Evolutionary conservation across 2,888 invertebrate genomes (phyloP).

Genomic region (Cephus rjabovi): DNA sequence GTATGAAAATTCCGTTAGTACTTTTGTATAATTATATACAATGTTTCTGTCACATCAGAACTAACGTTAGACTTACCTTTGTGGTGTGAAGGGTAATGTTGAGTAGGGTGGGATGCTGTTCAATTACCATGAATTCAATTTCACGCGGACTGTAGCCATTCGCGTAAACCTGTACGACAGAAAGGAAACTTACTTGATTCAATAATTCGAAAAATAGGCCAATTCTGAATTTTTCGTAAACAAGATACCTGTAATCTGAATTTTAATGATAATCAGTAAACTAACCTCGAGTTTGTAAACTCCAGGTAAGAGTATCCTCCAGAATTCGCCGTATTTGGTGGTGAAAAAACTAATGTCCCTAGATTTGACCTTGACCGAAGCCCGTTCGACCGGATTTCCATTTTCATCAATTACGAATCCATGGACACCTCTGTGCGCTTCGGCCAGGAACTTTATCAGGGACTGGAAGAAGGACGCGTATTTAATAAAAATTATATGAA

Average conservation of each 20-base stretch:
- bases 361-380: constrained; percentile 81
- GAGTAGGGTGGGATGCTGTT: constrained; percentile 85
- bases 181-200: background rate
- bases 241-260: background rate
- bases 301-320: constrained; percentile 91
- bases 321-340: constrained; percentile 93
- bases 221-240: background rate
- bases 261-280: background rate
- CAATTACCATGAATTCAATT: constrained; percentile 87
- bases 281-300: constrained; percentile 84
- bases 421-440: constrained; percentile 89
- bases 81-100: constrained; percentile 85
- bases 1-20: background rate
- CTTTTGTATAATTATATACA: background rate
- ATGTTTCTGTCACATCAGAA: background rate
- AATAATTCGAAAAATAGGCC: background rate
- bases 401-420: constrained; percentile 86
- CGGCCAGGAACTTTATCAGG: constrained; percentile 84
- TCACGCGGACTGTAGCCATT: constrained; percentile 87
- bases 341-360: constrained; percentile 88
- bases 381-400: constrained; percentile 83
- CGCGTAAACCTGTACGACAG: constrained; percentile 76
- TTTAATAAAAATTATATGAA: background rate
- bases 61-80: constrained; percentile 72
- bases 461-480: constrained; percentile 69